Evolutionary conservation across 2,113 vertebrate genomes (phyloP).

Genomic region (Amphiprion percula): DNA sequence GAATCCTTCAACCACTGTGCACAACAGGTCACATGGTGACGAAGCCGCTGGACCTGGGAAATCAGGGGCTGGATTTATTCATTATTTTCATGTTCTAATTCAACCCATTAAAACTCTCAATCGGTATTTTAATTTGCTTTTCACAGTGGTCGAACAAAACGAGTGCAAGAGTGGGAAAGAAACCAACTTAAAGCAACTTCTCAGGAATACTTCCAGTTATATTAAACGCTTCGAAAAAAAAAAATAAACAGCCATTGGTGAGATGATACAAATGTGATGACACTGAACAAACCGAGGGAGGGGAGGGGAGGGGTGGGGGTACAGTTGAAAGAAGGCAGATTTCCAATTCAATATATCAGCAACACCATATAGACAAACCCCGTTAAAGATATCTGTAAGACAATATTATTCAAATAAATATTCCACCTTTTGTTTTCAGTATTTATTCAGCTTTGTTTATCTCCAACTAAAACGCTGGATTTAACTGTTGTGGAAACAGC

Average conservation of each 20-base stretch:
- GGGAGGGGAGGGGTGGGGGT: constrained; percentile 15
- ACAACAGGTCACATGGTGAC: neutral
- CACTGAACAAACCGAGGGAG: constrained; percentile 30
- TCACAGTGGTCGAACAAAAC: constrained; percentile 53
- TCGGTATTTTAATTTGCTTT: constrained; percentile 36
- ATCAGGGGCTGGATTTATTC: neutral
- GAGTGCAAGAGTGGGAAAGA: constrained; percentile 63
- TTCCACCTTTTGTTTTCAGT: constrained; percentile 74
- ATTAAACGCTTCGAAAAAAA: constrained; percentile 8
- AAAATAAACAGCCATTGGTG: constrained; percentile 30
- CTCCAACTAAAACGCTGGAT: constrained; percentile 89
- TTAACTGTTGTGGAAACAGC: constrained; percentile 76
- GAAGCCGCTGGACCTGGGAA: neutral
- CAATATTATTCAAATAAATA: constrained; percentile 84
- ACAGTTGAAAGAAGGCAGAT: constrained; percentile 66
- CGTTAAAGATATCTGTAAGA: constrained; percentile 74
- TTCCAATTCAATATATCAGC: constrained; percentile 67
- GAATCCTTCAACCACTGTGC: constrained; percentile 11
- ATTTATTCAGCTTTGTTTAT: constrained; percentile 68
- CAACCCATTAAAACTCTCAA: constrained; percentile 10
- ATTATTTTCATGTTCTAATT: neutral
- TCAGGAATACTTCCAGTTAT: constrained; percentile 78
- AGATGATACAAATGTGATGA: constrained; percentile 64
- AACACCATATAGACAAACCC: constrained; percentile 61
- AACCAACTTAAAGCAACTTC: constrained; percentile 58